phyloP scores from a whole-genome alignment of 2,113 vertebrate genomes.

The Aepyceros melampus region DNA sequence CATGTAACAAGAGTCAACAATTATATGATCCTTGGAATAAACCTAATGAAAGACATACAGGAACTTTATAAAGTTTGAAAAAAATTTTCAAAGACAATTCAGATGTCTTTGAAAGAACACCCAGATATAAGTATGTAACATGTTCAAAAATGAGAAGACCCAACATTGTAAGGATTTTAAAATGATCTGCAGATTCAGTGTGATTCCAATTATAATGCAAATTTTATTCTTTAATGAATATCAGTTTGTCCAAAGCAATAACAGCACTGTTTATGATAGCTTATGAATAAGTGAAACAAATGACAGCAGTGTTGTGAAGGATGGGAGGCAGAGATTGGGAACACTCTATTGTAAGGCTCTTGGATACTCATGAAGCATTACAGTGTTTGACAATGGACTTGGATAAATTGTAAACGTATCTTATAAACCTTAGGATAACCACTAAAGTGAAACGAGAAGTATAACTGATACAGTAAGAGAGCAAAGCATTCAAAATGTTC shows the following conservation, averaged over 20 bases:
- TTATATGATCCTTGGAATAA: background rate
- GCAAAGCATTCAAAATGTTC: background rate
- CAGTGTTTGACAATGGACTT: background rate
- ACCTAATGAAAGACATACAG: background rate
- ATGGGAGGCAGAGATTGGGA: background rate
- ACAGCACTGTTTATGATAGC: background rate
- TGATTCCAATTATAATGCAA: background rate
- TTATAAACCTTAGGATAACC: background rate
- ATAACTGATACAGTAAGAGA: background rate
- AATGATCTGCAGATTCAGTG: background rate
- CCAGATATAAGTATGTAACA: background rate
- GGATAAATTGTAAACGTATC: background rate
- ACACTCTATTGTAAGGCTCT: background rate
- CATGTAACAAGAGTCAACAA: background rate
- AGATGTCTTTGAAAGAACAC: background rate
- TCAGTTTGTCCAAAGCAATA: background rate
- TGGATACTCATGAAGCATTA: background rate
- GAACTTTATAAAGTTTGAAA: background rate
- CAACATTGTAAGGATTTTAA: background rate
- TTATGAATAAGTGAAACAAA: background rate
- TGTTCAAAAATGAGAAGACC: background rate
- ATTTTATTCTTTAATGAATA: background rate
- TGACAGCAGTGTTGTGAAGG: background rate
- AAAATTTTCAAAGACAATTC: background rate
- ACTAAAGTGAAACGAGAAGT: background rate